phyloP scores from a whole-genome alignment of 2,888 invertebrate species.

The Trichopria drosophilae region DNA sequence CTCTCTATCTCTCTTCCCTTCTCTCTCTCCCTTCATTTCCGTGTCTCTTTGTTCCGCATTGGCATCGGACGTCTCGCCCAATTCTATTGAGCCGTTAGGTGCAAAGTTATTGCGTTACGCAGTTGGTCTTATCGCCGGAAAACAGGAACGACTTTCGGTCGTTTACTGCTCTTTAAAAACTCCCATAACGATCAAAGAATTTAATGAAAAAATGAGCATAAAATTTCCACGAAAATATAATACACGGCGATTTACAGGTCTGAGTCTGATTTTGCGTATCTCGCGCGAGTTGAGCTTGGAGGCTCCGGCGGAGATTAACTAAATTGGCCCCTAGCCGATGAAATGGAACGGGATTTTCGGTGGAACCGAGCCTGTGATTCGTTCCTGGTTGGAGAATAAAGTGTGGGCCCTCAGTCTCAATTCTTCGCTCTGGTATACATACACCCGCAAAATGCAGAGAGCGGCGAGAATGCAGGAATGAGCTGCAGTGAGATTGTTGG shows the following conservation, averaged over 20 bases:
- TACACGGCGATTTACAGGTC: no score
- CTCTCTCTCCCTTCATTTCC: no score
- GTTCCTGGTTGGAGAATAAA: conserved; percentile 36
- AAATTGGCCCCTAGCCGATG: conserved; percentile 45
- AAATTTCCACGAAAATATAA: no score
- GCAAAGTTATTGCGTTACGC: conserved; percentile 32
- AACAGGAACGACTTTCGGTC: no score
- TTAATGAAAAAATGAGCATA: no score
- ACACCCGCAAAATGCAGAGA: conserved; percentile 32
- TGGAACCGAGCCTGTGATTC: conserved; percentile 35
- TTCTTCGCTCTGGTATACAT: conserved; percentile 32
- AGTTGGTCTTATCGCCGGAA: conserved; percentile 27
- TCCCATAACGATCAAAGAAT: no score
- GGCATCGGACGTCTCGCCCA: no score
- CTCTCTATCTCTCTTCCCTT: not conserved
- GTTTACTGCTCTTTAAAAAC: no score
- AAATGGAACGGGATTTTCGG: conserved; percentile 33
- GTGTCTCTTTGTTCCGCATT: no score
- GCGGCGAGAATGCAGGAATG: conserved; percentile 38
- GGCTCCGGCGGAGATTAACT: conserved; percentile 42
- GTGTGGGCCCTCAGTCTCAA: conserved; percentile 36
- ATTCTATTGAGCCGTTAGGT: conserved; percentile 35
- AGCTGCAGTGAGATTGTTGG: conserved; percentile 40
- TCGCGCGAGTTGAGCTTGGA: conserved; percentile 35
- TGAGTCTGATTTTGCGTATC: conserved; percentile 37